Evolutionary conservation across 2,888 invertebrate species (phyloP).

Genomic region (Athetis lepigone): DNA sequence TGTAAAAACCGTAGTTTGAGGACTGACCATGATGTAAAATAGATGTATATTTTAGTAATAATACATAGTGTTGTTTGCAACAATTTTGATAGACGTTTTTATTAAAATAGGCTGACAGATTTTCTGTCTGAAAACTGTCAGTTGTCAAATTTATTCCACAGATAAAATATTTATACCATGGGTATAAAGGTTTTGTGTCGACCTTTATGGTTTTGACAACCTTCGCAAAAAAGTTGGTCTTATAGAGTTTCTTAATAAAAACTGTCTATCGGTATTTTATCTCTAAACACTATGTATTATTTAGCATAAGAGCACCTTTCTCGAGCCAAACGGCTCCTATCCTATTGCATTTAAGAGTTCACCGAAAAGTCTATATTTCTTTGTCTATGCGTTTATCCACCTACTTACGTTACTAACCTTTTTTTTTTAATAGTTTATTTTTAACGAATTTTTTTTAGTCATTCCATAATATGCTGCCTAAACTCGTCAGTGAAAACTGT

Average conservation of each 20-base stretch:
- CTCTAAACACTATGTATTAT: conserved; percentile 46
- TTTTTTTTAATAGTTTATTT: conserved; percentile 49
- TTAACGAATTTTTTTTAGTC: conserved; percentile 50
- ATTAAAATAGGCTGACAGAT: not conserved
- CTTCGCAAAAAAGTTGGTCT: not conserved
- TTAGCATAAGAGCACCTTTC: conserved; percentile 68
- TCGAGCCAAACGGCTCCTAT: conserved; percentile 45
- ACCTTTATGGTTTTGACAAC: too few species aligned
- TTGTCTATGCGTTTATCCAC: conserved; percentile 38
- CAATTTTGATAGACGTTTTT: conserved; percentile 19
- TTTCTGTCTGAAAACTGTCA: too few species aligned
- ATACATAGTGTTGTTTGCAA: conserved; percentile 33
- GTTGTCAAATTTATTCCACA: too few species aligned
- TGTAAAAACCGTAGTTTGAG: conserved; percentile 37
- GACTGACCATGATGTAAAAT: conserved; percentile 58
- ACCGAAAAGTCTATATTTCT: conserved; percentile 21
- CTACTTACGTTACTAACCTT: conserved; percentile 46
- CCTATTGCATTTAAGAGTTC: conserved; percentile 69
- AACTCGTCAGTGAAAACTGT: conserved; percentile 25
- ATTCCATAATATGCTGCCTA: conserved; percentile 51
- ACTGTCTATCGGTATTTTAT: conserved; percentile 15
- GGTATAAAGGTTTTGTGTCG: too few species aligned
- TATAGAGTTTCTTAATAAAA: not conserved
- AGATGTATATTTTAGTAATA: conserved; percentile 47
- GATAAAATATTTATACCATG: too few species aligned